Percentiles rank a stretch among this genome's conserved stretches.
Evolutionary conservation across 2,797 vertebrate species (phyloP).

Genomic region (Myiothlypis coronata): DNA sequence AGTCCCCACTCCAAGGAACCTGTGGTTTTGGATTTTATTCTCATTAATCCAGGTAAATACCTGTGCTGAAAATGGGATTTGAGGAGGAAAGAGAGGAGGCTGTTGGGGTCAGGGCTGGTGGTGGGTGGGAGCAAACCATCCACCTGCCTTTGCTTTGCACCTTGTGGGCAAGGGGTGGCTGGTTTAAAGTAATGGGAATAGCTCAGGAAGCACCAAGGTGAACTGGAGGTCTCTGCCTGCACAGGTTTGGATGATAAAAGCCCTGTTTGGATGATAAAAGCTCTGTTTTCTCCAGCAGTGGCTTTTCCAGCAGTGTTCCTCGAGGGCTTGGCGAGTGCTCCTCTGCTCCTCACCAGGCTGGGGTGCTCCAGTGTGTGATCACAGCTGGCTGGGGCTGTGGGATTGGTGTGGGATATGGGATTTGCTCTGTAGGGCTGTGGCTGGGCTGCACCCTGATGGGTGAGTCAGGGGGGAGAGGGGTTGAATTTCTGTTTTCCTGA

Average conservation of each 20-base stretch:
- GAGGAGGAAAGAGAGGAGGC: not conserved
- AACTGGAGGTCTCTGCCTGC: not conserved
- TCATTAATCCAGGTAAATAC: not conserved
- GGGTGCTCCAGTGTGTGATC: not conserved
- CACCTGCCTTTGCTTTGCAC: not conserved
- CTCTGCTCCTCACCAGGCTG: not conserved
- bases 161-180: fast-evolving
- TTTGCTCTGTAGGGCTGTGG: not conserved
- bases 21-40: not conserved
- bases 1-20: not conserved
- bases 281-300: fast-evolving
- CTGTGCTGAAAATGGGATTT: not conserved
- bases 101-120: not conserved
- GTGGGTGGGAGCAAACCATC: not conserved
- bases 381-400: not conserved
- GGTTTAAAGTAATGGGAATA: not conserved
- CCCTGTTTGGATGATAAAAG: not conserved
- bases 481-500: not conserved
- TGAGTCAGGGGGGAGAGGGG: not conserved
- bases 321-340: not conserved
- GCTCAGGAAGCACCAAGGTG: not conserved
- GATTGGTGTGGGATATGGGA: not conserved
- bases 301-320: fast-evolving
- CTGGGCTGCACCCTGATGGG: not conserved
- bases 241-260: not conserved